Evolutionary conservation across 1,140 invertebrate genomes (phyloP).

Genomic region (Babylonia areolata): DNA sequence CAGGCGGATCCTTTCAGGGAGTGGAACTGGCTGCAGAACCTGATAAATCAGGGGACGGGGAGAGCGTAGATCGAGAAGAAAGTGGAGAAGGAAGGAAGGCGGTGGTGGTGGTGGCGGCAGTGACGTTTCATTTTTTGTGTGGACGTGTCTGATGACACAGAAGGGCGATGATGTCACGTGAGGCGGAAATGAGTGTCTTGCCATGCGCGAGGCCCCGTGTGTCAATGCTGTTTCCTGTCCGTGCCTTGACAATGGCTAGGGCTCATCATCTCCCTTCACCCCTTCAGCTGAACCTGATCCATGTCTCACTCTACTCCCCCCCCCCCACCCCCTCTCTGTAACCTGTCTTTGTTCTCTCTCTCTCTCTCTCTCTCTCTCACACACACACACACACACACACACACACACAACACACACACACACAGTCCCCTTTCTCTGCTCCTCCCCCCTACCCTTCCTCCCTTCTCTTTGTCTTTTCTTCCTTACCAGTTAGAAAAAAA

Average conservation of each 20-base stretch:
- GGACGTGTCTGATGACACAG: not conserved
- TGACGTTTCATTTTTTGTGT: not conserved
- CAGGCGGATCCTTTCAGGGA: no score
- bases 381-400: not conserved
- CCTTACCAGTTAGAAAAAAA: no score
- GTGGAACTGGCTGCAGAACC: not conserved
- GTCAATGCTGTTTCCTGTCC: not conserved
- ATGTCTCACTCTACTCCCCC: no score
- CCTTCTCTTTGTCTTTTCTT: no score
- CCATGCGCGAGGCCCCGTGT: not conserved
- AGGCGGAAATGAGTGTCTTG: not conserved
- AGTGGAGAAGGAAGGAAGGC: not conserved
- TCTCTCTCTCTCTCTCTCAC: not conserved
- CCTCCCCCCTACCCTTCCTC: no score
- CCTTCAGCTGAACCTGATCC: no score
- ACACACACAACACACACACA: not conserved
- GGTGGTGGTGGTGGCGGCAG: no score
- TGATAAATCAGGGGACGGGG: not conserved
- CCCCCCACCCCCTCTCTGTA: no score
- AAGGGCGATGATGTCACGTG: not conserved
- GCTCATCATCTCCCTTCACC: no score
- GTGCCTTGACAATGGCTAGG: not conserved
- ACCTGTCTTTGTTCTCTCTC: not conserved
- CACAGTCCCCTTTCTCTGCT: no score
- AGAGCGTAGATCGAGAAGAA: not conserved